Evolutionary conservation across 2,113 vertebrate genomes (phyloP).

Genomic region (Amphiprion percula): DNA sequence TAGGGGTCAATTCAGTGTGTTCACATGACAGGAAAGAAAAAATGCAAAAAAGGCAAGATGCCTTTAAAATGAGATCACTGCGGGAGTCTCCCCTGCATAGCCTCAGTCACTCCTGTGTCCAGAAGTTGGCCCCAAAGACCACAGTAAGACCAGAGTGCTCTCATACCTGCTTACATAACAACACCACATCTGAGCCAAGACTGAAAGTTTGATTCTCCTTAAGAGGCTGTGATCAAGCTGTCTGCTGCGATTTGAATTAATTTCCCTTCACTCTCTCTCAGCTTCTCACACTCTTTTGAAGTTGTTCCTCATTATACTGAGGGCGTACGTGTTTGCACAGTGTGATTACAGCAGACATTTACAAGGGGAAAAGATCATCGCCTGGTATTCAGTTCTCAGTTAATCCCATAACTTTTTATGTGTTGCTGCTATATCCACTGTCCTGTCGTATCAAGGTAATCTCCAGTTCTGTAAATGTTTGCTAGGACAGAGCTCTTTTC

Average conservation of each 20-base stretch:
- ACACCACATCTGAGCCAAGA: conserved; percentile 8
- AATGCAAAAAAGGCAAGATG: conserved; percentile 4
- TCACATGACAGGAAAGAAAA: conserved; percentile 3
- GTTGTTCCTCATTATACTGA: conserved; percentile 22
- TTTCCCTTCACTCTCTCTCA: conserved; percentile 23
- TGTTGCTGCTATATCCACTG: background rate
- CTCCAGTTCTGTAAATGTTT: conserved; percentile 53
- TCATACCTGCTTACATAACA: conserved; percentile 46
- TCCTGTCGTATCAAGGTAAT: conserved; percentile 20
- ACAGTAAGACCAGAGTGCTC: conserved; percentile 34
- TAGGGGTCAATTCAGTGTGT: conserved; percentile 16
- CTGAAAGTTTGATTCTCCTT: conserved; percentile 21
- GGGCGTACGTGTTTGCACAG: conserved; percentile 26
- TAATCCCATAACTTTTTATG: background rate
- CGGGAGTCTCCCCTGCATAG: conserved; percentile 57
- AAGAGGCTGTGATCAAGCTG: conserved; percentile 19
- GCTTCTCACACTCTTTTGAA: conserved; percentile 29
- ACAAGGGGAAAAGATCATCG: background rate
- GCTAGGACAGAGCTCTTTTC: conserved; percentile 8
- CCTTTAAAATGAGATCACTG: conserved; percentile 57
- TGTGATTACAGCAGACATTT: conserved; percentile 23
- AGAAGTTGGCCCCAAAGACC: conserved; percentile 7
- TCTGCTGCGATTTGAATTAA: background rate
- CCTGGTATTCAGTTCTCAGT: background rate
- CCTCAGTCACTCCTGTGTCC: conserved; percentile 25